phyloP scores from a whole-genome alignment of 1,140 invertebrate species.

The Sycobia sp. region DNA sequence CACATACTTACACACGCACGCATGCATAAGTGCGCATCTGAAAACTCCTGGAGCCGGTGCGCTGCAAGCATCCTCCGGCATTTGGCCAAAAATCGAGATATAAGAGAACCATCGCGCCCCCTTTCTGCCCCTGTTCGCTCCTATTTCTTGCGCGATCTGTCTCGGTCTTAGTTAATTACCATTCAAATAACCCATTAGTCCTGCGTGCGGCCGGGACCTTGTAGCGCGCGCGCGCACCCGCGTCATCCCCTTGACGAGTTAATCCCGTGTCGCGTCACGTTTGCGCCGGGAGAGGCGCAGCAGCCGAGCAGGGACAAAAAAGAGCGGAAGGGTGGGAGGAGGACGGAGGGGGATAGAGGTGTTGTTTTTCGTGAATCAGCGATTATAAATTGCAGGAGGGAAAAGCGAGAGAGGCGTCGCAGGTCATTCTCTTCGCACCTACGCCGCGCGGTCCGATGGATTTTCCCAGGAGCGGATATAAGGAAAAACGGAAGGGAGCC shows the following conservation, averaged over 20 bases:
- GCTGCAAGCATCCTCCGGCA: too few relatives aligned
- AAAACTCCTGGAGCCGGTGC: too few relatives aligned
- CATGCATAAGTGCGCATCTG: too few relatives aligned
- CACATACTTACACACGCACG: too few relatives aligned
- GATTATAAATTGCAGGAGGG: constrained; percentile 5
- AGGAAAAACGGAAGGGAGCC: too few relatives aligned
- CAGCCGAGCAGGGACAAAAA: not conserved
- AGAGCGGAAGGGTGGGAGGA: not conserved
- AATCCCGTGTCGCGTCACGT: constrained; percentile 42
- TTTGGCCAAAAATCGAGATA: too few relatives aligned
- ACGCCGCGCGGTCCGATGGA: not conserved
- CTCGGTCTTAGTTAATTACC: constrained; percentile 55
- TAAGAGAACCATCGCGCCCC: too few relatives aligned
- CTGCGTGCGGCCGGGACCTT: constrained; percentile 40
- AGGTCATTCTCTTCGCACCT: constrained; percentile 26
- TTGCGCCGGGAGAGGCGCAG: not conserved
- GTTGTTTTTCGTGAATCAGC: constrained; percentile 1
- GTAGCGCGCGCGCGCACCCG: constrained; percentile 35
- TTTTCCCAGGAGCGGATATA: constrained; percentile 21
- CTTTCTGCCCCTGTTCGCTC: too few relatives aligned
- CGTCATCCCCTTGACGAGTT: constrained; percentile 56
- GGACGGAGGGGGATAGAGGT: not conserved
- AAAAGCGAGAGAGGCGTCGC: not conserved
- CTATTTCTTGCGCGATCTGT: too few relatives aligned
- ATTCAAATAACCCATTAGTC: constrained; percentile 58